Base-by-base conservation (phyloP, 2,797 vertebrate genomes). In the Jordanella pulchra region DNA sequence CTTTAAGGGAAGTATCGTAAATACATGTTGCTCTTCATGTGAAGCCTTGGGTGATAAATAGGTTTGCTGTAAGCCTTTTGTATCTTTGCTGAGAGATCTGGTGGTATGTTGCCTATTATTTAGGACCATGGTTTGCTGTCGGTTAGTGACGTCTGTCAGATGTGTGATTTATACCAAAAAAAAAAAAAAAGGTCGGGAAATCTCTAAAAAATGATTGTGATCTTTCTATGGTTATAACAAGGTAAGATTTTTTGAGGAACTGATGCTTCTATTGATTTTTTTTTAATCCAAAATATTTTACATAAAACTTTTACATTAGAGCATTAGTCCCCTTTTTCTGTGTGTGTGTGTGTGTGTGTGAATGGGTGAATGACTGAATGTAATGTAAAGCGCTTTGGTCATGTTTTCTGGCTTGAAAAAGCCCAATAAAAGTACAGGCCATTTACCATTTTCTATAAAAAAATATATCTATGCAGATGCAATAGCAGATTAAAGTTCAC, bases 1-100 rank as follows among this genome's bases (percentile, higher is more conserved):
- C 65, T 75, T 78, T 42, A 84, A 87, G 84, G 84, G 91, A 93
- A 92, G 89, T 89, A 74, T 44, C 68, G 54, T 35, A 84, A 88
- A 89, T 89, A 89, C 67, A 86, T 85, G 35, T 27, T 54, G 58
- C 53, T 77, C 74, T 87, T 86, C 54, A 63, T 69, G 32, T 66
- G 71, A 28, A 70, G 50, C 64, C 23, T 39, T 21, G 47, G 4
- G n/a, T 61, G 73, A 75, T 32, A 71, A n/a, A 79, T 27, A 72
- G 25, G 61, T 77, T 73, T 54, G 25, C 9, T 72, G 51, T 66
- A 13, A 73, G 77, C 66, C 50, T 75, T 65, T 65, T 81, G 63
- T 82, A 67, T 83, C 79, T 78, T 81, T 58, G 74, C 30, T 67
- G 65, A 21, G 66, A 64, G 28, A 80, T 80, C 61, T 80, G 21